phyloP scores from a whole-genome alignment of 2,113 vertebrate genomes.

The Greenwoodochromis staneri region DNA sequence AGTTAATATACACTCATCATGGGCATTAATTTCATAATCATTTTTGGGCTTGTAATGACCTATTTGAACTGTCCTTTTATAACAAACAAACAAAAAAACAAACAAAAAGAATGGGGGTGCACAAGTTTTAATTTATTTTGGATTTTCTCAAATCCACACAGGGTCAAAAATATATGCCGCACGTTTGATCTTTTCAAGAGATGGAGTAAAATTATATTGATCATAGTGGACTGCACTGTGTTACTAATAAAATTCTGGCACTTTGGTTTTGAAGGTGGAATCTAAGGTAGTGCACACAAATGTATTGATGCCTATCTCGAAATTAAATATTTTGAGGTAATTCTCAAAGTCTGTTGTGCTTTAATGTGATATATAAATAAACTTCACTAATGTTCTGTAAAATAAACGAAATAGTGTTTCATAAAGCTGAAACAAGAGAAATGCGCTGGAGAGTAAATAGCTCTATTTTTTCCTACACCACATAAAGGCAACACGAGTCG shows the following conservation, averaged over 20 bases:
- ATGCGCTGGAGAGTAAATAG: background rate
- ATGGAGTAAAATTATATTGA: background rate
- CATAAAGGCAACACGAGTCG: background rate
- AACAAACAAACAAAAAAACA: background rate
- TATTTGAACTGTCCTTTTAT: background rate
- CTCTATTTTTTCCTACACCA: background rate
- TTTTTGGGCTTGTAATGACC: background rate
- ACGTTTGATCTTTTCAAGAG: background rate
- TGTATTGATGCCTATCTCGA: background rate
- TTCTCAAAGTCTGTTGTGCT: background rate
- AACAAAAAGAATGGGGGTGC: background rate
- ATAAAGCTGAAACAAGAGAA: background rate
- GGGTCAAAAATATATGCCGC: background rate
- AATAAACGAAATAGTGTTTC: background rate
- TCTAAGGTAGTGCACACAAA: background rate
- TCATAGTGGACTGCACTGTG: background rate
- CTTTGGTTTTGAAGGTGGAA: background rate
- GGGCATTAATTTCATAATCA: background rate
- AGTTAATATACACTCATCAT: accelerated
- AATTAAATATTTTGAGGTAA: background rate
- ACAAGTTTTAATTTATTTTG: background rate
- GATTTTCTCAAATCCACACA: background rate
- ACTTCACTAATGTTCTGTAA: background rate
- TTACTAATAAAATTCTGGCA: background rate
- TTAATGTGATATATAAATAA: background rate